Conservation (phyloP, 2,888 invertebrate species). For the Ophioninae sp. region DNA sequence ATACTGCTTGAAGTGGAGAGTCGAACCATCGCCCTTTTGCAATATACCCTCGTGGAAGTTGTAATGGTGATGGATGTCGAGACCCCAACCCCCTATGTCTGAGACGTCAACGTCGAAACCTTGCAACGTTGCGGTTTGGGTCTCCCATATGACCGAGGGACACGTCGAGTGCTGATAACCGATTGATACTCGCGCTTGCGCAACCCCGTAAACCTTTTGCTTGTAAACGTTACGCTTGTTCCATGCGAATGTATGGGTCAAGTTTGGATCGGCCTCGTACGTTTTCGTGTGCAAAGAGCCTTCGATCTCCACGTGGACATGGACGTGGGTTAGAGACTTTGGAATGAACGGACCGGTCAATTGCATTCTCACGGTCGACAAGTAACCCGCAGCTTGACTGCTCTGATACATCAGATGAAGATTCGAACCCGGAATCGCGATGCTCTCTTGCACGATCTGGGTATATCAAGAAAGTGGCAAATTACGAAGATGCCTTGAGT, state of each 20-base stretch:
- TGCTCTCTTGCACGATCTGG: constrained; percentile 97
- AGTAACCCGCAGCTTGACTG: constrained; percentile 95
- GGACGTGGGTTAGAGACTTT: constrained; percentile 91
- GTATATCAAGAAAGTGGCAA: not conserved
- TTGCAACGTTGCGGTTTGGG: constrained; percentile 95
- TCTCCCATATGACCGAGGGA: constrained; percentile 94
- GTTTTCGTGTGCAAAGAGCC: constrained; percentile 95
- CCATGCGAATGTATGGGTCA: constrained; percentile 98
- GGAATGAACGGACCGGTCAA: constrained; percentile 92
- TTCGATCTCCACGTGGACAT: constrained; percentile 95
- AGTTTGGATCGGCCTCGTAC: constrained; percentile 97
- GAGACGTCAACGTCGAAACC: constrained; percentile 98
- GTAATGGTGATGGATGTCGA: constrained; percentile 99
- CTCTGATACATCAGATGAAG: constrained; percentile 97
- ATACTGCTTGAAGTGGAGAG: constrained; percentile 95
- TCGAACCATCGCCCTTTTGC: constrained; percentile 98
- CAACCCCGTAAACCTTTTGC: constrained; percentile 95
- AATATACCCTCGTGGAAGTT: constrained; percentile 99
- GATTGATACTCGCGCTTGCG: constrained; percentile 93
- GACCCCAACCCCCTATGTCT: constrained; percentile 98
- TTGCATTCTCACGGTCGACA: constrained; percentile 95
- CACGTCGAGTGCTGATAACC: constrained; percentile 97
- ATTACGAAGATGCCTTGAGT: not conserved
- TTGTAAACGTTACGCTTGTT: constrained; percentile 98
- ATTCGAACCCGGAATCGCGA: constrained; percentile 95